Evolutionary conservation across 2,888 invertebrate species (phyloP).

Genomic region (Trimorus sp.): DNA sequence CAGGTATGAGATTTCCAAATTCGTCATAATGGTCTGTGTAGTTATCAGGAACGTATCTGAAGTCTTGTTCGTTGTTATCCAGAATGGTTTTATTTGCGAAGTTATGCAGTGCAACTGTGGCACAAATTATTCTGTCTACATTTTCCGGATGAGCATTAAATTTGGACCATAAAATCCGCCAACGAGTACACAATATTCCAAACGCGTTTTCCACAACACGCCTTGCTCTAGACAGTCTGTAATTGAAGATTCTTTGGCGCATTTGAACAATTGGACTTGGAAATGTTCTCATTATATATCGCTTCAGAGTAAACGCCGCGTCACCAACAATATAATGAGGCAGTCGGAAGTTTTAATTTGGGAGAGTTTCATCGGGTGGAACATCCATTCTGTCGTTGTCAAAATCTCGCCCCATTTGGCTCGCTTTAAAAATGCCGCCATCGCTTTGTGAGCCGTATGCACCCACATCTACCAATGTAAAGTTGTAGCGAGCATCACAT

Average conservation of each 20-base stretch:
- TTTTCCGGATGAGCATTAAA: constrained; percentile 24
- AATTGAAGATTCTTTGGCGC: constrained; percentile 35
- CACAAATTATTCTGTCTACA: constrained; percentile 13
- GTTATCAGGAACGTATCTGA: neutral
- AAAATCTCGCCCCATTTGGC: constrained; percentile 20
- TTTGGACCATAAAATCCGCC: constrained; percentile 18
- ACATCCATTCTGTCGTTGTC: constrained; percentile 14
- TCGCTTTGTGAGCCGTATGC: constrained; percentile 41
- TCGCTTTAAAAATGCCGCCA: constrained; percentile 31
- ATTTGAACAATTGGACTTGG: constrained; percentile 3
- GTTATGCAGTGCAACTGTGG: constrained; percentile 43
- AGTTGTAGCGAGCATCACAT: constrained; percentile 29
- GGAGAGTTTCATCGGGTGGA: constrained; percentile 20
- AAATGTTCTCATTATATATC: constrained; percentile 44
- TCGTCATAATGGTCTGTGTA: neutral
- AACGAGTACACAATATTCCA: constrained; percentile 41
- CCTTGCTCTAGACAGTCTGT: constrained; percentile 47
- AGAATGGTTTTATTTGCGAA: constrained; percentile 12
- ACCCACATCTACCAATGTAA: constrained; percentile 10
- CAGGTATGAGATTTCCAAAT: neutral
- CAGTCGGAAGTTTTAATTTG: neutral
- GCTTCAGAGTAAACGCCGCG: constrained; percentile 29
- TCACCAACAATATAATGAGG: constrained; percentile 39
- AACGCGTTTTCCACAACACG: constrained; percentile 7
- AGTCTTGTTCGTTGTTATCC: neutral